A percentile compares a stretch with the other conserved stretches of the same genome.
Evolutionary conservation across 2,888 invertebrate species (phyloP).

Genomic region (Drosophila lutescens): DNA sequence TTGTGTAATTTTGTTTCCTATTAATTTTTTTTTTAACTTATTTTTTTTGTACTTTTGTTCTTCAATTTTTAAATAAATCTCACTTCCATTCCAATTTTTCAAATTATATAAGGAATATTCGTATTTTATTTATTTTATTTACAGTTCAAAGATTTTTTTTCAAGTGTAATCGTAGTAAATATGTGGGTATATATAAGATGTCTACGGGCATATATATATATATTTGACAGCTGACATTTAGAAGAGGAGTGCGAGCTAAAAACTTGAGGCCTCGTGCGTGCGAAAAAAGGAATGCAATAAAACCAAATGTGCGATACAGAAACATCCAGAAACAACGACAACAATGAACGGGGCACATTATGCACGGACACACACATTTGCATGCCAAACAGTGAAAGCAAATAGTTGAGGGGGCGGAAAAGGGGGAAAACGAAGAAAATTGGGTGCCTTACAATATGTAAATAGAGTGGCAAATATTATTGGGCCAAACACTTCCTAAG

Average conservation of each 20-base stretch:
- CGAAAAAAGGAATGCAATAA: constrained; percentile 46
- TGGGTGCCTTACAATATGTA: constrained; percentile 14
- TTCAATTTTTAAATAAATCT: too few relatives aligned
- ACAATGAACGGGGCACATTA: constrained; percentile 16
- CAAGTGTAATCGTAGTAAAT: not conserved
- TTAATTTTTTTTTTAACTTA: too few relatives aligned
- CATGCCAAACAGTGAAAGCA: constrained; percentile 13
- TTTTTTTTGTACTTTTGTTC: too few relatives aligned
- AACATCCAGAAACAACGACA: constrained; percentile 10
- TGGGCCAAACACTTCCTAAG: constrained; percentile 22
- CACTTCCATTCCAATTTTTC: too few relatives aligned
- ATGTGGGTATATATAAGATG: not conserved
- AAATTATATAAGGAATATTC: too few relatives aligned
- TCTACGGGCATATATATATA: constrained; percentile 4
- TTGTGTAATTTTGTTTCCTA: too few relatives aligned
- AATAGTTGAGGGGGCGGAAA: not conserved
- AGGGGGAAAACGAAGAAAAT: constrained; percentile 3
- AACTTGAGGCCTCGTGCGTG: constrained; percentile 33
- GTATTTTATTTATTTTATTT: too few relatives aligned
- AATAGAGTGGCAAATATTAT: constrained; percentile 41
- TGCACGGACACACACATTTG: constrained; percentile 42
- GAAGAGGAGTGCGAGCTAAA: constrained; percentile 30
- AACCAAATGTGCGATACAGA: constrained; percentile 35
- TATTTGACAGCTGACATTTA: constrained; percentile 50
- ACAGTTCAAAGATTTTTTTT: not conserved